Conservation (phyloP, 1,140 invertebrate genomes). For the Arion vulgaris region DNA sequence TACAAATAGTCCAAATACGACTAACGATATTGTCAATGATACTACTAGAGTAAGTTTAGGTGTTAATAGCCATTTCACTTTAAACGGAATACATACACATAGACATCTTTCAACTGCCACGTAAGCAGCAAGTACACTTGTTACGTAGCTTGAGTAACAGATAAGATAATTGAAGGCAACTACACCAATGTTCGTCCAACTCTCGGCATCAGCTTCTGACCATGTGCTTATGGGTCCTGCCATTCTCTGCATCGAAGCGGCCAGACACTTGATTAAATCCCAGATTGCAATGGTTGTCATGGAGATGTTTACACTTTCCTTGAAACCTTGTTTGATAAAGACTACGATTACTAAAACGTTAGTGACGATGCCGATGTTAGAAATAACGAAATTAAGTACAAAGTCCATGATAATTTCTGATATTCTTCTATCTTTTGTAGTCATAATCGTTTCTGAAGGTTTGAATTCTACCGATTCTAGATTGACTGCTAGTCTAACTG, state of each 20-base stretch:
- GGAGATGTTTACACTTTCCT: slow-evolving; percentile 19
- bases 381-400: background rate
- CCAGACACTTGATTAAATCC: slow-evolving; percentile 14
- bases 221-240: background rate
- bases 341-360: slow-evolving; percentile 18
- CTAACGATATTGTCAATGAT: background rate
- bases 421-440: background rate
- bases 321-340: slow-evolving; percentile 7
- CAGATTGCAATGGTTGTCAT: slow-evolving; percentile 27
- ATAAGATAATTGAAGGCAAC: slow-evolving; percentile 15
- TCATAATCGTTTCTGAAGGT: slow-evolving; percentile 24
- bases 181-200: slow-evolving; percentile 10
- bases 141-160: slow-evolving; percentile 19
- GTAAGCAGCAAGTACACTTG: slow-evolving; percentile 18
- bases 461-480: background rate
- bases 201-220: slow-evolving; percentile 1
- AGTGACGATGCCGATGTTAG: background rate
- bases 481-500: background rate
- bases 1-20: background rate
- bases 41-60: slow-evolving; percentile 10
- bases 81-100: slow-evolving; percentile 22
- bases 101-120: slow-evolving; percentile 28
- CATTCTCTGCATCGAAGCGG: background rate
- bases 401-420: slow-evolving; percentile 11
- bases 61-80: slow-evolving; percentile 11